phyloP scores from a whole-genome alignment of 2,888 invertebrate species.

The Caradrina clavipalpis region DNA sequence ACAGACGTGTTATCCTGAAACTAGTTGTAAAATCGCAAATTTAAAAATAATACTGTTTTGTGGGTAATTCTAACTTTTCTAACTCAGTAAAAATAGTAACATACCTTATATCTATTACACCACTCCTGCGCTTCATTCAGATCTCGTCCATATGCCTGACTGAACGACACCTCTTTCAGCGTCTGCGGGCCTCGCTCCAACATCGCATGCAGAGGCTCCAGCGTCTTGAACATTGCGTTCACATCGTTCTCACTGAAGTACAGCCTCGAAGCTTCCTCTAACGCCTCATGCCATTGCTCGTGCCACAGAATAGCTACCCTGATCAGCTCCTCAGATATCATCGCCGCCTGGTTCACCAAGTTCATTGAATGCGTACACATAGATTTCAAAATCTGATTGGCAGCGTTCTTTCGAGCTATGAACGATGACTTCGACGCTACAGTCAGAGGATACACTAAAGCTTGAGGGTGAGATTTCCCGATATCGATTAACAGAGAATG shows the following conservation, averaged over 20 bases:
- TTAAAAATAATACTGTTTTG: neutral
- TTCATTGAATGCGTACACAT: constrained; percentile 98
- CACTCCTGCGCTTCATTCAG: constrained; percentile 98
- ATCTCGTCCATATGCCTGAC: constrained; percentile 98
- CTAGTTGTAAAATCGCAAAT: too few relatives aligned
- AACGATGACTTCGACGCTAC: constrained; percentile 99
- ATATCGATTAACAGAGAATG: constrained; percentile 98
- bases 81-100: neutral
- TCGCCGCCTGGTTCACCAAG: constrained; percentile 98
- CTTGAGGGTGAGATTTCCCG: constrained; percentile 99
- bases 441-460: constrained; percentile 98
- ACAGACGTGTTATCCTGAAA: too few relatives aligned
- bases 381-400: constrained; percentile 97
- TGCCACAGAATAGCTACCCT: constrained; percentile 99
- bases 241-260: constrained; percentile 99
- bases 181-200: constrained; percentile 98
- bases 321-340: constrained; percentile 99
- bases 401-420: constrained; percentile 95
- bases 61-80: neutral
- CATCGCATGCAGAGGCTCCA: constrained; percentile 98
- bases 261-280: constrained; percentile 97
- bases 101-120: constrained; percentile 97
- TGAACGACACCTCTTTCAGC: constrained; percentile 98
- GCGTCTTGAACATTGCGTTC: constrained; percentile 98
- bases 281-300: constrained; percentile 99